Evolutionary conservation across 2,797 vertebrate genomes (phyloP), one percentile per base, ranked within the genome.

Genomic region (Peromyscus nudipes): DNA sequence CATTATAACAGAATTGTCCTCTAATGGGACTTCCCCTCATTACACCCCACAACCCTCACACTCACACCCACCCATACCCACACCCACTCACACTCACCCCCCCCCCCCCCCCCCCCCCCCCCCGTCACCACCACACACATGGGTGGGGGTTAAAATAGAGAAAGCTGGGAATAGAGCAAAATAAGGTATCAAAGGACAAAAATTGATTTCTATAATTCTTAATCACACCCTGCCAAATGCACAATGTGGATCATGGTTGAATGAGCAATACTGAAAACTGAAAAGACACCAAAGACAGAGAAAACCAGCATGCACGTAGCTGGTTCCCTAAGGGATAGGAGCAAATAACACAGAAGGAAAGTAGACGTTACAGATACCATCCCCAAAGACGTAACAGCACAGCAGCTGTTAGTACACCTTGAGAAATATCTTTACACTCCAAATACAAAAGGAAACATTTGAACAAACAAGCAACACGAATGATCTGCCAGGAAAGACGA

Each of bases 381-480:
- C 62, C 34, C 64, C 40, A 86, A 96, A 90, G 76, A 76, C 37
- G 57, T 57, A 83, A 37, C 6, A 82, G 31, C 43, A 84, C 88
- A 25, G 76, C 7, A 57, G 1, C 43, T 71, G n/a, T 79, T 34
- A 79, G 46, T 69, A 90, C 57, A 71, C 21, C 46, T 57, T 65
- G 62, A 79, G 21, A 49, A 49, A 5, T 6, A 34, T 37, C 85
- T 55, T 21, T 1, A 87, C 16, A 76, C 25, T 90, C 64, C 40
- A 94, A 90, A 88, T 80, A 49, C 57, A 91, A 52, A 82, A 82
- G 46, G 25, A 52, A 55, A 23, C 17, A 55, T 37, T 43, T 40
- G 40, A 31, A 14, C 23, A 83, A 69, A 11, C 34, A 77, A 80
- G 29, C 62, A 76, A 57, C 67, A 75, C 60, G 79, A 46, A 10